Evolutionary conservation across 2,888 invertebrate species (phyloP).

Genomic region (Rhodophaea formosa): DNA sequence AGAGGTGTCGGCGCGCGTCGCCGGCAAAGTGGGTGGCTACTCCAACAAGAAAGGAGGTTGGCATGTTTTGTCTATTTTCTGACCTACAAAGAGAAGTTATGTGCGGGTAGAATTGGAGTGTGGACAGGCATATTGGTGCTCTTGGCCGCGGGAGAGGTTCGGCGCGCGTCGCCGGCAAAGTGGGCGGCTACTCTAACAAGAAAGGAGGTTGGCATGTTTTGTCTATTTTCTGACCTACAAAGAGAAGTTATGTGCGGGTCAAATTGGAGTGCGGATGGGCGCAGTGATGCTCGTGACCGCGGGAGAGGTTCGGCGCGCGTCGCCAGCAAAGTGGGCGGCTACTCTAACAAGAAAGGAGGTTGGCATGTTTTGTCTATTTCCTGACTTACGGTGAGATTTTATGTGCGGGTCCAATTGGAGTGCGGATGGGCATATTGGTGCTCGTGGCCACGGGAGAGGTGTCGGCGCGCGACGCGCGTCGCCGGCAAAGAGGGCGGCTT

Average conservation of each 20-base stretch:
- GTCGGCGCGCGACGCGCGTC: slow-evolving; percentile 83
- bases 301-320: slow-evolving; percentile 85
- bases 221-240: neutral
- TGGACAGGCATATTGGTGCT: slow-evolving; percentile 58
- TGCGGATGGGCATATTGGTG: slow-evolving; percentile 57
- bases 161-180: slow-evolving; percentile 88
- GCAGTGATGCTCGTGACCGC: slow-evolving; percentile 60
- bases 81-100: no score
- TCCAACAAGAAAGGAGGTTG: slow-evolving; percentile 88
- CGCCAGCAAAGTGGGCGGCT: slow-evolving; percentile 89
- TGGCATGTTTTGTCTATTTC: slow-evolving; percentile 43
- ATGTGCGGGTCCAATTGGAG: neutral
- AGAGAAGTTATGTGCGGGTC: slow-evolving; percentile 10
- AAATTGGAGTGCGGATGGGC: slow-evolving; percentile 55
- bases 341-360: slow-evolving; percentile 88
- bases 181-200: slow-evolving; percentile 88
- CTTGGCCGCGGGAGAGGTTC: slow-evolving; percentile 74
- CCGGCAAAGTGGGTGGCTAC: slow-evolving; percentile 90
- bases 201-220: slow-evolving; percentile 83
- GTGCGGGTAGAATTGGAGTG: slow-evolving; percentile 24
- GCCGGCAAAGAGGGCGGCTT: slow-evolving; percentile 90
- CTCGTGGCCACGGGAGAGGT: slow-evolving; percentile 71
- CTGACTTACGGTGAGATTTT: no score
- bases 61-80: slow-evolving; percentile 33
- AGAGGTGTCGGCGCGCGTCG: slow-evolving; percentile 86